Evolutionary conservation across 1,140 invertebrate species (phyloP), one percentile per base, ranked within the genome.

Genomic region (Tribolium castaneum): DNA sequence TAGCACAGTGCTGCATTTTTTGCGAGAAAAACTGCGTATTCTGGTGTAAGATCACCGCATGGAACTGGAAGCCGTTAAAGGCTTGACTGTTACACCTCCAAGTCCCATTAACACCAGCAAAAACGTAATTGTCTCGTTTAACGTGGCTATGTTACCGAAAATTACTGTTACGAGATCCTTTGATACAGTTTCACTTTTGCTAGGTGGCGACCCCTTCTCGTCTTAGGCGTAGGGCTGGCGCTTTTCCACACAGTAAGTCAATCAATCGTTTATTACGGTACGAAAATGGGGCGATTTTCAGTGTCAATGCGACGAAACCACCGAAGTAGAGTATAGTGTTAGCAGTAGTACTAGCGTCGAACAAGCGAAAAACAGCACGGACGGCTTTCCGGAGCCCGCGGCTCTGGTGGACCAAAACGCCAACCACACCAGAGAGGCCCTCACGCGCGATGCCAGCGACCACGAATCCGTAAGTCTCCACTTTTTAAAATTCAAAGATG

Each of bases 351-450:
- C 77, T 9, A 84, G 82, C 50, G 45, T 81, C 9, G 81, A 78
- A 35, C 51, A 76, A 16, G 39, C 39, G 10, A 66, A 49, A 7
- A 49, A 66, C 10, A 50, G 13, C 1, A 59, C 54, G 9, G 22
- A 62, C 13, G 39, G 25, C 16, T 14, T 77, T 59, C 66, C 76
- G 45, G 51, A 77, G 45, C 2, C 14, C 0, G 66, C 76, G 7
- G 76, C 70, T 6, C 14, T 73, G 16, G 70, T 56, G 19, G 52
- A 30, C 13, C 72, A 76, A 12, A 10, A 70, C 6, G 12, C 51
- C 2, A 92, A 91, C 83, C 90, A 91, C 62, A 91, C 89, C 4
- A 87, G 89, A 81, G 90, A 92, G 81, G 87, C 89, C n/a, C 85
- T 91, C 30, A 88, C 88, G 9, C 90, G 90, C 79, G 90, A 91